These are phyloP conservation scores for Oxyruncus cristatus DNA, from an alignment of 2,113 vertebrate species.

Conservation along the genomic window DNA sequence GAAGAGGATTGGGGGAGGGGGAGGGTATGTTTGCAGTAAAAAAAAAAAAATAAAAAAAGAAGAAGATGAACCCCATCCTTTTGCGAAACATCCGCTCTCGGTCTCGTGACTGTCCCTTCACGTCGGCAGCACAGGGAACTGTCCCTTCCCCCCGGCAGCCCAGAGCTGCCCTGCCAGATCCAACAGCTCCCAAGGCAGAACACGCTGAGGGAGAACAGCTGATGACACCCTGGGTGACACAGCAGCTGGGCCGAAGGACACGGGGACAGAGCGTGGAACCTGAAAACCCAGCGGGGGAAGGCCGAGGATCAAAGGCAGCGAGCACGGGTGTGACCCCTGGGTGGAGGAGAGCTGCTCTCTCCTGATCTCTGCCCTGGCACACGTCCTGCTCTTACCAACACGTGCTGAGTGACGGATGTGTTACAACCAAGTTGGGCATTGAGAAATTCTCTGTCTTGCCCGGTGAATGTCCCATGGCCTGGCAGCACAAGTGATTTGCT, in stretches of 20 bases:
- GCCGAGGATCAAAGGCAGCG: background rate
- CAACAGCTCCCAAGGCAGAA: background rate
- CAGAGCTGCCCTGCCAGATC: background rate
- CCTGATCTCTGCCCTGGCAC: background rate
- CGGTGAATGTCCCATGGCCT: background rate
- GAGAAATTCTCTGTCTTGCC: background rate
- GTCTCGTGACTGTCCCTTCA: background rate
- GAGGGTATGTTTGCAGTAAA: background rate
- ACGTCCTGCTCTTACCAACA: background rate
- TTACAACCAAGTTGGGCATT: fast-evolving
- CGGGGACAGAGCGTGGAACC: background rate
- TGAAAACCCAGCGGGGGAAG: fast-evolving
- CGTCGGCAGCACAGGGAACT: background rate
- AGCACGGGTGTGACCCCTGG: background rate
- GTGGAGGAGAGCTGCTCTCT: background rate
- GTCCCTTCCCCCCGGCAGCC: background rate
- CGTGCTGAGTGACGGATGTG: fast-evolving
- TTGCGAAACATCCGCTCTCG: background rate
- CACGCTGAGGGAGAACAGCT: background rate
- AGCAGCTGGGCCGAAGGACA: background rate
- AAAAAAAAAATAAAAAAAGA: background rate
- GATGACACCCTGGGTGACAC: fast-evolving
- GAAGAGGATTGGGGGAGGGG: background rate
- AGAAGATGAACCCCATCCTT: background rate
- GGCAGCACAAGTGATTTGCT: background rate